phyloP scores from a whole-genome alignment of 2,888 invertebrate genomes.

The Plagodis pulveraria region DNA sequence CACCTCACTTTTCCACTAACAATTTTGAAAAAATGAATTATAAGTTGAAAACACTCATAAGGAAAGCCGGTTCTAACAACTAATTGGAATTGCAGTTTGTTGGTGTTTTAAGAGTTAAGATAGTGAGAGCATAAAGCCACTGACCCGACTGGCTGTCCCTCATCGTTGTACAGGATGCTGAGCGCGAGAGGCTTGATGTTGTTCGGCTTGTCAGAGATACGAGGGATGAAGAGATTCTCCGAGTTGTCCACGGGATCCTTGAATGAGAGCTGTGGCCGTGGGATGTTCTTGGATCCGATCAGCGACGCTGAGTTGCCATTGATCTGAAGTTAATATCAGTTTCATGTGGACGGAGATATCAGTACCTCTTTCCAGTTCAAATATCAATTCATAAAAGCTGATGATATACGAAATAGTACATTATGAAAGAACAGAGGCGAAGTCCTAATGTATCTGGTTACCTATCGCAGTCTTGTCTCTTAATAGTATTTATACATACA shows the following conservation, averaged over 20 bases:
- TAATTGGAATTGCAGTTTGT: too few relatives aligned
- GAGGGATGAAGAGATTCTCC: slow-evolving; percentile 91
- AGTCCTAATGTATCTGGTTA: too few relatives aligned
- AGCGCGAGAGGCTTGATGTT: slow-evolving; percentile 92
- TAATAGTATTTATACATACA: too few relatives aligned
- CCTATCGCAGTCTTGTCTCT: too few relatives aligned
- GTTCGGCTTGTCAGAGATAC: slow-evolving; percentile 94
- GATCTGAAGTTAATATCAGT: slow-evolving; percentile 2
- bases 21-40: too few relatives aligned
- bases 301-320: slow-evolving; percentile 79
- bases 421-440: too few relatives aligned
- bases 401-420: too few relatives aligned
- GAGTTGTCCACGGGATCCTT: slow-evolving; percentile 94
- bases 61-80: too few relatives aligned
- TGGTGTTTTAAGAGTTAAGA: slow-evolving; percentile 10
- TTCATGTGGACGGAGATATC: not conserved
- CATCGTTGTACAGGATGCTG: slow-evolving; percentile 87
- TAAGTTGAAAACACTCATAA: too few relatives aligned
- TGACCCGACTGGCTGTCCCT: slow-evolving; percentile 85
- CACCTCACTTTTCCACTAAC: too few relatives aligned
- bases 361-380: too few relatives aligned
- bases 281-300: slow-evolving; percentile 89
- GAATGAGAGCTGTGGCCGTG: slow-evolving; percentile 93
- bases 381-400: too few relatives aligned
- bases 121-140: slow-evolving; percentile 32